Conservation (phyloP, 2,888 invertebrate genomes). For the Thereva unica region DNA sequence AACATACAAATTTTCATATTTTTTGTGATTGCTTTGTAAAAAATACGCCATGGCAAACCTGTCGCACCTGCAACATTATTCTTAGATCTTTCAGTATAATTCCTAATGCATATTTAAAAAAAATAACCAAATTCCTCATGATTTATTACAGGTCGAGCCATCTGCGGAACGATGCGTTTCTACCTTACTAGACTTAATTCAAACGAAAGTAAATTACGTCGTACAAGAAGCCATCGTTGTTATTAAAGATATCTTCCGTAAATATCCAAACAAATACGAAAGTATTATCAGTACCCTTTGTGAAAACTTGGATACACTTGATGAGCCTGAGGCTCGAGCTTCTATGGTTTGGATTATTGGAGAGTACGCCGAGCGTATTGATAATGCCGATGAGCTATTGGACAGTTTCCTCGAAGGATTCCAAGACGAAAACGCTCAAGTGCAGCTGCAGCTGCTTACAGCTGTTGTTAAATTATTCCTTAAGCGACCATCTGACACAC, state of each 20-base stretch:
- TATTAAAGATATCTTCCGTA: conserved; percentile 95
- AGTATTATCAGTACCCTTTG: conserved; percentile 98
- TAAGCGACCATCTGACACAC: conserved; percentile 97
- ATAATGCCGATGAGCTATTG: conserved; percentile 97
- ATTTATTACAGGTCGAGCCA: conserved; percentile 68
- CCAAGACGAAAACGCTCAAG: conserved; percentile 95
- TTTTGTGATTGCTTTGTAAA: too few species aligned
- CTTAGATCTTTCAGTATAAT: too few species aligned
- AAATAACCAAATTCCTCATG: too few species aligned
- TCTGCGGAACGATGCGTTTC: conserved; percentile 98
- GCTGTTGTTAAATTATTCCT: conserved; percentile 98
- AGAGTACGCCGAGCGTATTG: conserved; percentile 98
- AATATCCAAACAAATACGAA: conserved; percentile 99
- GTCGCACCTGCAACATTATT: too few species aligned
- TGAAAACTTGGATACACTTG: conserved; percentile 97
- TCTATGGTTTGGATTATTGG: conserved; percentile 97
- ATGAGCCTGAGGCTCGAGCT: conserved; percentile 98
- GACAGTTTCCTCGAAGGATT: conserved; percentile 99
- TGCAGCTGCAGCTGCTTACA: conserved; percentile 93
- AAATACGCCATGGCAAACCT: too few species aligned
- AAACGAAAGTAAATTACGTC: conserved; percentile 99
- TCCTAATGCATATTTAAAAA: too few species aligned
- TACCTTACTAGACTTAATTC: conserved; percentile 94
- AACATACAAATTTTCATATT: too few species aligned
- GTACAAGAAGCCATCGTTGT: conserved; percentile 99